Evolutionary conservation across 2,888 invertebrate species (phyloP), one percentile per base, ranked within the genome.

Genomic region (Sepiola atlantica): DNA sequence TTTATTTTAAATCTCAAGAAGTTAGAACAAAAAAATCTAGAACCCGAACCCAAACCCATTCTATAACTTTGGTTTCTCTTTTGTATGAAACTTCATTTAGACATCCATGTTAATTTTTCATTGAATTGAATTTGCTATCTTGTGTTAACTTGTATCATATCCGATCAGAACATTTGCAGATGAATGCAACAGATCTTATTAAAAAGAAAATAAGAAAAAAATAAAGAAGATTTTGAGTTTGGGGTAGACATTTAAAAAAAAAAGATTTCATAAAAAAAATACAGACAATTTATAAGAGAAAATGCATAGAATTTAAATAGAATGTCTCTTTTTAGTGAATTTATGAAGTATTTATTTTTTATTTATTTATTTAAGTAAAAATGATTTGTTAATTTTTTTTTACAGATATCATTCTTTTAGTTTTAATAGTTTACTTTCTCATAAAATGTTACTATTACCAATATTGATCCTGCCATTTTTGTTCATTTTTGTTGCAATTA

Each of bases 91-190:
- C 32, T 32, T 77, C n/a, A 77, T 77, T 77, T 77, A n/a, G n/a
- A 18, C n/a, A 32, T 77, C n/a, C 77, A n/a, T 32, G 77, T 32
- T 77, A 77, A 77, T 77, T 77, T 77, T 77, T 77, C 77, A 16
- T 77, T 77, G 77, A 77, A 77, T 77, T 77, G 77, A n/a, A 77
- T 77, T 77, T n/a, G 77, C 12, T 77, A 77, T 77, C n/a, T 77
- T n/a, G 16, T 77, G n/a, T 77, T 77, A 32, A 77, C 77, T 77
- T 77, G n/a, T 77, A 77, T 4, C n/a, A 16, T 16, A 77, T 32
- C 77, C 77, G n/a, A 77, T 77, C 28, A 77, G 77, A 77, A 77
- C n/a, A 77, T 32, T 45, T n/a, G 21, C n/a, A 77, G n/a, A 77
- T 77, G 77, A 77, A 77, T 77, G n/a, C 77, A 77, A 77, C 77